phyloP scores from a whole-genome alignment of 2,113 vertebrate species.

The Synchiropus splendidus region DNA sequence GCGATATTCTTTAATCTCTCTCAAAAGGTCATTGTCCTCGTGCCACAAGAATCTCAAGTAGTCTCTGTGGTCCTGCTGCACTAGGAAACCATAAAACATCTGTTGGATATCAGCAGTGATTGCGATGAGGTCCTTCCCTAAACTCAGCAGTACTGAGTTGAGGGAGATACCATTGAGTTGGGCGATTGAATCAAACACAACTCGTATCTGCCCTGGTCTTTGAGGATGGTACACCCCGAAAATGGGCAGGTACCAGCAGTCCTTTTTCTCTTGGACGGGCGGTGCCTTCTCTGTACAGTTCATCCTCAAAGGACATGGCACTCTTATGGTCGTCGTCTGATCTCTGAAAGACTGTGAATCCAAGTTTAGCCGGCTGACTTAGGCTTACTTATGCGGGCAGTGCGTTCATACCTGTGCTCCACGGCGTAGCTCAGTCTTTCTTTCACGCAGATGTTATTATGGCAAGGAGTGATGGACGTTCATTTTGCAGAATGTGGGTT shows the following conservation, averaged over 20 bases:
- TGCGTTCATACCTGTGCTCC: too few species aligned
- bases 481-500: neutral
- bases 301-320: too few species aligned
- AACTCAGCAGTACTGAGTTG: neutral
- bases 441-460: neutral
- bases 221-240: neutral
- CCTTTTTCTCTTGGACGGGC: neutral
- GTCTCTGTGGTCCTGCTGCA: neutral
- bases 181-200: slow-evolving; percentile 1
- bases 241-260: neutral
- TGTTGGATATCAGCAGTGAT: neutral
- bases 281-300: neutral
- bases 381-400: too few species aligned
- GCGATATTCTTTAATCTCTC: neutral
- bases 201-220: neutral
- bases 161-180: slow-evolving; percentile 2
- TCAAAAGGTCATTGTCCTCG: neutral
- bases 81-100: slow-evolving; percentile 2
- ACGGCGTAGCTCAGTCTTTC: neutral
- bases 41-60: neutral
- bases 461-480: too few species aligned
- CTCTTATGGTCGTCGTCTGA: too few species aligned
- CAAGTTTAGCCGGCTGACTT: too few species aligned
- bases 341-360: too few species aligned
- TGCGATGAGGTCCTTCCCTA: neutral